phyloP scores from a whole-genome alignment of 2,113 vertebrate species.

The Eulemur macaco region DNA sequence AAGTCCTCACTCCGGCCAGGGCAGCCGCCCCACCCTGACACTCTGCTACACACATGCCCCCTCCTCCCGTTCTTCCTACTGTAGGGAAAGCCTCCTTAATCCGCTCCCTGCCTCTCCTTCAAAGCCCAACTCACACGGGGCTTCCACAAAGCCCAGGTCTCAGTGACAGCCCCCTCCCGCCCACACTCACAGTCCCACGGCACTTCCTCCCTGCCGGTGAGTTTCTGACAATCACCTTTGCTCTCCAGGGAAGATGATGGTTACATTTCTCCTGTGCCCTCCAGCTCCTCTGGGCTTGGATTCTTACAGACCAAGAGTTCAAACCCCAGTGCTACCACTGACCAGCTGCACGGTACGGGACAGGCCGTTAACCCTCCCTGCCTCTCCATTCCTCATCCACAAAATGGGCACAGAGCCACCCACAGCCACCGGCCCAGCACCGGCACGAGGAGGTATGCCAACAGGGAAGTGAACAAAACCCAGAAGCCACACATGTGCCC shows the following conservation, averaged over 20 bases:
- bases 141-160: too few species aligned
- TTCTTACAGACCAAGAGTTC: background rate
- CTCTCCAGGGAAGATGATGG: background rate
- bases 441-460: background rate
- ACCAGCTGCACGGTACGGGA: fast-evolving
- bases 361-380: too few species aligned
- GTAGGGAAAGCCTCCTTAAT: background rate
- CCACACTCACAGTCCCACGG: fast-evolving
- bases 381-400: background rate
- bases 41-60: background rate
- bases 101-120: background rate
- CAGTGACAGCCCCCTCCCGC: fast-evolving
- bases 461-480: too few species aligned
- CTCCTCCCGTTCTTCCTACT: background rate
- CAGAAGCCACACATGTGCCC: background rate
- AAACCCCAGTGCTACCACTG: background rate
- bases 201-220: too few species aligned
- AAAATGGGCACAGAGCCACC: fast-evolving
- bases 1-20: background rate
- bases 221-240: fast-evolving
- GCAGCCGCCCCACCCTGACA: background rate
- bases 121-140: background rate
- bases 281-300: background rate
- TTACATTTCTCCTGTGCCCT: background rate
- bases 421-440: fast-evolving